Evolutionary conservation across 2,888 invertebrate species (phyloP), one percentile per base, ranked within the genome.

Genomic region (Ochropacha duplaris): DNA sequence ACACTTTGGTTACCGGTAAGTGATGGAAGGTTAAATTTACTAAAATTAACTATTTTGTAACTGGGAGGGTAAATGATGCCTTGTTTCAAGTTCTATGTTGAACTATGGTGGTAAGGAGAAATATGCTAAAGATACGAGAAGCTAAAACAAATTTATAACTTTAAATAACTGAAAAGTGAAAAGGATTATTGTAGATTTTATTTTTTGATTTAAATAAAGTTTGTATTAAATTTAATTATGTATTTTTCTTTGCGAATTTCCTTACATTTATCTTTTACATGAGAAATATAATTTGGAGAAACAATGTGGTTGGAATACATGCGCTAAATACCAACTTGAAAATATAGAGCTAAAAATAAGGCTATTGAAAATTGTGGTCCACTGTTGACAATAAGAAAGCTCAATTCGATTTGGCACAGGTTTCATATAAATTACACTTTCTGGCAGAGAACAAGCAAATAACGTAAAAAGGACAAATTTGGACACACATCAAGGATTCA

Each of bases 151-250:
- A 82, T 84, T 85, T 86, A 84, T 84, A 79, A 86, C 81, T 89
- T 90, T 89, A 90, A 80, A 83, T 84, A 85, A 65, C 78, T 84
- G 83, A 86, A 82, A 85, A 81, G 83, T 81, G 86, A 87, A 79
- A 84, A 88, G 84, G 81, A 84, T 84, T 89, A 89, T 86, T 92
- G 92, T 92, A 92, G 90, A 90, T 86, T 92, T 92, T 92, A 92
- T 92, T 92, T 92, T 92, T 92, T 87, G 91, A 92, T 90, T 92
- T 91, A 89, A 92, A 90, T 92, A 92, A 92, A 92, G 90, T 92
- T 92, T 92, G 90, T 92, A 92, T 84, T 80, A 92, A 92, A 92
- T 82, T 79, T 54, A 67, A 57, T 16, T 26, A 52, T 67, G 58
- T 57, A 59, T 71, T 76, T 72, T 67, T 55, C 68, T 71, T 58